A percentile compares a stretch with the other conserved stretches of the same genome.
Evolutionary conservation across 1,140 invertebrate species (phyloP).

Genomic region (Hetaerina americana): DNA sequence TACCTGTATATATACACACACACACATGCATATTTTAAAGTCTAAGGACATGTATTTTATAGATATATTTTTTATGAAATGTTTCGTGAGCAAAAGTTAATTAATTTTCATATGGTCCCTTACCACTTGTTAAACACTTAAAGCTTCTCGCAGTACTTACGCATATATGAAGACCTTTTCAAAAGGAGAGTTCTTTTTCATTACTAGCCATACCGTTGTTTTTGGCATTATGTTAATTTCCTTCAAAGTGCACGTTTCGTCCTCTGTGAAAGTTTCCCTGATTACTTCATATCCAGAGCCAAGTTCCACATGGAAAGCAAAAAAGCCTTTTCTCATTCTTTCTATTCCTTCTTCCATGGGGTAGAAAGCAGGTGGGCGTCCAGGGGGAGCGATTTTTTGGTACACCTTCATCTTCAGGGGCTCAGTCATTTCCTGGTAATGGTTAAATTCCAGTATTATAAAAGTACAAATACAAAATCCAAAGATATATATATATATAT

Average conservation of each 20-base stretch:
- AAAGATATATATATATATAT: neutral
- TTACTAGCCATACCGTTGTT: conserved; percentile 11
- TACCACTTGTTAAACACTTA: too few species aligned
- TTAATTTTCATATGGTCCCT: too few species aligned
- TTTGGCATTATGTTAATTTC: conserved; percentile 31
- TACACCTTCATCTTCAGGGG: conserved; percentile 41
- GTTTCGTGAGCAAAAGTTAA: too few species aligned
- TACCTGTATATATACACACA: too few species aligned
- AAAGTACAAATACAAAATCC: neutral
- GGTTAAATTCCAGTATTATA: neutral
- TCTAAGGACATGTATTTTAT: too few species aligned
- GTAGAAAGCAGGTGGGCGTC: conserved; percentile 34
- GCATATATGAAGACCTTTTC: conserved; percentile 42
- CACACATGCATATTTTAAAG: too few species aligned
- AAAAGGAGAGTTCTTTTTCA: conserved; percentile 43
- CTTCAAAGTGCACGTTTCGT: conserved; percentile 49
- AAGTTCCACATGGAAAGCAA: conserved; percentile 43
- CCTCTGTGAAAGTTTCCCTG: conserved; percentile 45
- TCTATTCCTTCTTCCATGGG: conserved; percentile 41
- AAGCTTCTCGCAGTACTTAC: conserved; percentile 9
- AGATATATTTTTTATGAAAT: too few species aligned
- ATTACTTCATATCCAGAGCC: conserved; percentile 42
- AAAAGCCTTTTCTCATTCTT: conserved; percentile 38
- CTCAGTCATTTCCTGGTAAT: conserved; percentile 38
- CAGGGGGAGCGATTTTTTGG: conserved; percentile 41